Base-by-base conservation (phyloP, 1,140 invertebrate genomes). In the Trichogramma pretiosum region DNA sequence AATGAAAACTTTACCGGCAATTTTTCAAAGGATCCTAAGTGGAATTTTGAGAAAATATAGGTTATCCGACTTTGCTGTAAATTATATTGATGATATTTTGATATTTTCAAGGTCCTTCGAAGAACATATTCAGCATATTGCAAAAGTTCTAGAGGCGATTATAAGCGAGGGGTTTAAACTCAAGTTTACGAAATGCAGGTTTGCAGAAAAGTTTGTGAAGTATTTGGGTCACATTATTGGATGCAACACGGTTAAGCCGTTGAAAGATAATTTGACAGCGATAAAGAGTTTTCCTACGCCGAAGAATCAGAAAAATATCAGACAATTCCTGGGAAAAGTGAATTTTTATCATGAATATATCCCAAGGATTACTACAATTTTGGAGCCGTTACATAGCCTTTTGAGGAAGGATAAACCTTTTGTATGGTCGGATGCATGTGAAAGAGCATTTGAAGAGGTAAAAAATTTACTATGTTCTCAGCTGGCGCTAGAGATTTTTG, bases 401-500 rank as follows among this genome's bases (percentile, higher is more conserved):
- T 7, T 53, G 9, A 40, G 48, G 37, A 55, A 57, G 46, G 34
- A 52, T 23, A 7, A 32, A 33, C 55, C 48, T n/a, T 55, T 57
- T 24, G 46, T 50, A 1, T 57, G 46, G 53, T 38, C 45, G 17
- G 33, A 42, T 44, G 22, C 53, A 23, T 57, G 50, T 28, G 5
- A 53, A 46, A 35, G 39, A 9, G 10, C 50, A 11, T 57, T 57
- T 28, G 26, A 48, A 21, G 32, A 46, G 50, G 52, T 53, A 46
- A 57, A 57, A 43, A 30, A 24, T 16, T 30, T 55, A 23, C 21
- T 57, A 50, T 55, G 56, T 14, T 55, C 47, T 10, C 18, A 48
- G 50, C 44, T 50, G 14, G 26, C 51, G 1, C 32, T 57, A 19
- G 37, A 23, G 54, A 63, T 62, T 14, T 54, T 60, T 49, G 43